Conservation (phyloP, 1,140 invertebrate species). For the Piezodorus guildinii region DNA sequence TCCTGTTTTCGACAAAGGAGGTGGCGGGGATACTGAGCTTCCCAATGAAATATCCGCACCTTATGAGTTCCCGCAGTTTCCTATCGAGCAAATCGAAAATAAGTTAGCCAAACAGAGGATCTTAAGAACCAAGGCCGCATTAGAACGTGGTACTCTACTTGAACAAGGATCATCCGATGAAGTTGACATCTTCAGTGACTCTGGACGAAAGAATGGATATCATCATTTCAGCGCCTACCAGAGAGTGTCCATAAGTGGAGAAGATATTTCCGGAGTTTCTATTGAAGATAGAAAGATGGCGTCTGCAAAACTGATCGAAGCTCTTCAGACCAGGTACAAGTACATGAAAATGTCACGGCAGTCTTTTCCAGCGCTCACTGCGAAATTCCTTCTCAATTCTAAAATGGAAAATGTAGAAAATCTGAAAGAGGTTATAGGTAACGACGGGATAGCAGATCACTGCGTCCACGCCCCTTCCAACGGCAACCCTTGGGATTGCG, state of each 20-base stretch:
- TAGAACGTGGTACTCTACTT: slow-evolving; percentile 43
- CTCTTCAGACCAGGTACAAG: slow-evolving; percentile 70
- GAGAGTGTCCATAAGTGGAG: slow-evolving; percentile 75
- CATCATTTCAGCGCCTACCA: slow-evolving; percentile 53
- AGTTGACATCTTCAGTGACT: slow-evolving; percentile 34
- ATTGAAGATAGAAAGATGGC: slow-evolving; percentile 81
- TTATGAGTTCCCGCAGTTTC: slow-evolving; percentile 90
- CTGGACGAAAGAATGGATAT: no score
- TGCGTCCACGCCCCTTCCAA: slow-evolving; percentile 44
- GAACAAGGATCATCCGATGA: slow-evolving; percentile 35
- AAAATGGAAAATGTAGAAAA: background rate
- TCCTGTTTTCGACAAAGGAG: background rate
- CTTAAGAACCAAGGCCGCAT: slow-evolving; percentile 45
- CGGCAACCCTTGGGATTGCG: slow-evolving; percentile 73
- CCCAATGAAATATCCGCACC: slow-evolving; percentile 31
- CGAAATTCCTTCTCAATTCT: slow-evolving; percentile 56
- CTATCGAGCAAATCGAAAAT: slow-evolving; percentile 90
- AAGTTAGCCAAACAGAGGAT: slow-evolving; percentile 72
- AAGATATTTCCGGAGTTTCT: slow-evolving; percentile 72
- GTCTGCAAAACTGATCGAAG: slow-evolving; percentile 73
- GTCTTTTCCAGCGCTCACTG: slow-evolving; percentile 70
- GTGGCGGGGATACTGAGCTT: background rate
- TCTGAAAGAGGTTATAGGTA: background rate
- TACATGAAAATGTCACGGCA: slow-evolving; percentile 87
- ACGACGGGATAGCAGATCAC: background rate